These are phyloP conservation scores for Halictus quadricinctus DNA, from an alignment of 2,888 invertebrate genomes.

Conservation along the genomic window DNA sequence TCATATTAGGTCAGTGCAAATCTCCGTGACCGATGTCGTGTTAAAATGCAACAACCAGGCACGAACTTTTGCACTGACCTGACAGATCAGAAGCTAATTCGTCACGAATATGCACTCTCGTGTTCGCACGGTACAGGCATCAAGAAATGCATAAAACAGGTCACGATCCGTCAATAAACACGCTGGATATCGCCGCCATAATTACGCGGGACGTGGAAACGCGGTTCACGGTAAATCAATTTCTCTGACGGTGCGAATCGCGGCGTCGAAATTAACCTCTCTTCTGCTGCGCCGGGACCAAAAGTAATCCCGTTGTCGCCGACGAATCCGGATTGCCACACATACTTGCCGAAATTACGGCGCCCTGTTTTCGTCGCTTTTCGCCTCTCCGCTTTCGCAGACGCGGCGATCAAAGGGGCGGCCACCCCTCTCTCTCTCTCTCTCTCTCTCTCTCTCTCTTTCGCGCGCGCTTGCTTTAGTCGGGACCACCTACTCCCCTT, in stretches of 20 bases:
- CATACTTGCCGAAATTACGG: conserved; percentile 38
- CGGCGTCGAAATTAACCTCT: conserved; percentile 21
- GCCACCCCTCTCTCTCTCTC: not conserved
- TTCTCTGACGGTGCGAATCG: not conserved
- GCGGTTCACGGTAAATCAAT: conserved; percentile 2
- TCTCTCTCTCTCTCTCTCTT: not conserved
- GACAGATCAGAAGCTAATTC: too few relatives aligned
- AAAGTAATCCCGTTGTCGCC: conserved; percentile 28
- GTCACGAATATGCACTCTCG: too few relatives aligned
- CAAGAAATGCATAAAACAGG: too few relatives aligned
- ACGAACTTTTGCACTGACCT: too few relatives aligned
- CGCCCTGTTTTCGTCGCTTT: conserved; percentile 14
- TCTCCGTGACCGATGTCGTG: too few relatives aligned
- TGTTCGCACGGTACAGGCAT: too few relatives aligned
- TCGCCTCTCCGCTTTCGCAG: conserved; percentile 6
- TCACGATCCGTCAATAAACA: not conserved
- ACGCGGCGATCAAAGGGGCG: conserved; percentile 27
- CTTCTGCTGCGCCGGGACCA: not conserved
- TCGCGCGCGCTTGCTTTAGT: not conserved
- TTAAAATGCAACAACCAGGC: too few relatives aligned
- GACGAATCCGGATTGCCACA: conserved; percentile 20
- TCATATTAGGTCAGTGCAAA: too few relatives aligned
- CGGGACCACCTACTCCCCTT: not conserved
- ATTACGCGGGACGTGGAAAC: not conserved
- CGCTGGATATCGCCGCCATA: not conserved